Conservation (phyloP, 2,888 invertebrate genomes). For the Drosophila pullipes region DNA sequence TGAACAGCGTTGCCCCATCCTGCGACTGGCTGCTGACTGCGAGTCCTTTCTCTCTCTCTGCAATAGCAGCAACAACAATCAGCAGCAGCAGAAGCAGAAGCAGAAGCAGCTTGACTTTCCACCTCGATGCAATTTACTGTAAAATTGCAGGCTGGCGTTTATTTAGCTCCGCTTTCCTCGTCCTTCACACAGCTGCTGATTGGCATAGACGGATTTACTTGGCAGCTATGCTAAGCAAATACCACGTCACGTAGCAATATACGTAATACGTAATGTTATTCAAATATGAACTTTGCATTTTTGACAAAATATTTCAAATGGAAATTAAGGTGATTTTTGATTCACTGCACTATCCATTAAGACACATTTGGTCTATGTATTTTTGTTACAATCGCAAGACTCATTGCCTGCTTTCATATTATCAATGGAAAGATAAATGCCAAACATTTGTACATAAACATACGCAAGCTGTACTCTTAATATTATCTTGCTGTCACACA, state of each 20-base stretch:
- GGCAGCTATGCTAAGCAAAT: slow-evolving; percentile 32
- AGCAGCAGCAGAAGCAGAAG: slow-evolving; percentile 11
- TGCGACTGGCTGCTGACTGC: slow-evolving; percentile 33
- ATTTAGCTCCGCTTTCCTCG: slow-evolving; percentile 41
- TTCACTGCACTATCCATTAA: background rate
- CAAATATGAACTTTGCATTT: slow-evolving; percentile 30
- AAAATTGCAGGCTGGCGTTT: slow-evolving; percentile 66
- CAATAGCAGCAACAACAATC: background rate
- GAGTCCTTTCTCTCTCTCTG: slow-evolving; percentile 4
- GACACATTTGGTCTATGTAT: background rate
- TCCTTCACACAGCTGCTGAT: slow-evolving; percentile 41
- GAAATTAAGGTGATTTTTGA: background rate
- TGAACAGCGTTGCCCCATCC: slow-evolving; percentile 42
- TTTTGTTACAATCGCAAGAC: background rate
- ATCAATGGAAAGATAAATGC: background rate
- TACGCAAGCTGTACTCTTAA: background rate
- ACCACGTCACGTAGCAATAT: slow-evolving; percentile 35
- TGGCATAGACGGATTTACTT: slow-evolving; percentile 45
- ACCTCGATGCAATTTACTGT: slow-evolving; percentile 76
- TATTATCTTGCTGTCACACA: background rate
- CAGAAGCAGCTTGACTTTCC: slow-evolving; percentile 69
- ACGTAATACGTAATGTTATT: slow-evolving; percentile 27
- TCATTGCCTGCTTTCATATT: background rate
- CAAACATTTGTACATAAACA: background rate
- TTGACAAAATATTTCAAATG: slow-evolving; percentile 1